Evolutionary conservation across 2,888 invertebrate genomes (phyloP), one percentile per base, ranked within the genome.

Genomic region (Philereme transversata): DNA sequence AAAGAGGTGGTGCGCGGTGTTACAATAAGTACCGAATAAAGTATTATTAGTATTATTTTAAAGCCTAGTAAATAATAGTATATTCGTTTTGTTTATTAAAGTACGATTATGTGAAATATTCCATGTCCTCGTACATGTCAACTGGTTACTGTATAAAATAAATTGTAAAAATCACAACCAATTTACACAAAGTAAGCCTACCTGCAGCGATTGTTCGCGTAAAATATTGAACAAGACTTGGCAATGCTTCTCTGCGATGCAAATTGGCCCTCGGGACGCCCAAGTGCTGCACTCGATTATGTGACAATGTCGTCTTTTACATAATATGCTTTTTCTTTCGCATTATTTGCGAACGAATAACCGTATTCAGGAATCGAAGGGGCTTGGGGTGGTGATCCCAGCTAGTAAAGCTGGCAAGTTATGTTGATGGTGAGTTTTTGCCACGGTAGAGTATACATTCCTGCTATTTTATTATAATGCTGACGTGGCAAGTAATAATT

Each of bases 261-360:
- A 82, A 81, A 82, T 82, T 79, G 81, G 75, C 76, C 74, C 74
- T 71, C 47, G 70, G 68, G 74, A 59, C 48, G 50, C 68, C 63
- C 74, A 61, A 64, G 66, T 56, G 65, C 64, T 69, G 73, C 77
- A 78, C 78, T 74, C 73, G 74, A 79, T 81, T 81, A 79, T 79
- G 77, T 79, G 78, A 76, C 76, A 72, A 77, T 74, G 69, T 69
- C 57, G 67, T 70, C 60, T 65, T 67, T 68, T 71, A 69, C 68
- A 67, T 71, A 68, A 71, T 68, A 67, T 63, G 52, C 64, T 69
- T 67, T 66, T 67, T 66, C 65, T 63, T 62, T 47, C 47, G 38
- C 57, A 60, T 66, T 67, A 60, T 63, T 62, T 59, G 59, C 56
- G 59, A 60, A 59, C 50, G 50, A 63, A 62, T 55, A 58, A 58